Conservation (phyloP, 1,140 invertebrate species). For the Antheraea mylitta region DNA sequence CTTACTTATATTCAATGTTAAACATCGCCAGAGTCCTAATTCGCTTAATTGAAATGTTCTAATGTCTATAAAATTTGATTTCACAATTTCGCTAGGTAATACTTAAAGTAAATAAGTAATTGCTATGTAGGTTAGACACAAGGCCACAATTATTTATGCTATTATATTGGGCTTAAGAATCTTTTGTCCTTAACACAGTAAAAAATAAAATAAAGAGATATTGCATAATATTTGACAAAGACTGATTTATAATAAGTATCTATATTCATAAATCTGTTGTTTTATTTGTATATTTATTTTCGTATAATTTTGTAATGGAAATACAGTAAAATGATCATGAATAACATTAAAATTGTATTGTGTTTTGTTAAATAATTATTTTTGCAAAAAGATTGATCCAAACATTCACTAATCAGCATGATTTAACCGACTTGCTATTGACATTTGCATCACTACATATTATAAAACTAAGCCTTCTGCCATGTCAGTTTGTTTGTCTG, state of each 20-base stretch:
- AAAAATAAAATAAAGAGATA: not conserved
- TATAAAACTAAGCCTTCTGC: no score
- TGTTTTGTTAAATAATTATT: no score
- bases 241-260: not conserved
- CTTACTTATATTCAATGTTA: conserved; percentile 1
- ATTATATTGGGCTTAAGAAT: conserved; percentile 5
- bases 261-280: not conserved
- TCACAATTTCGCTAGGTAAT: conserved; percentile 8
- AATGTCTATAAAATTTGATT: conserved; percentile 8
- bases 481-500: no score
- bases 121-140: conserved; percentile 12
- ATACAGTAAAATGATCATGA: no score
- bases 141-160: conserved; percentile 10
- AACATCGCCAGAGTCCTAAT: not conserved
- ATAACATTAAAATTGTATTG: no score
- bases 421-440: no score
- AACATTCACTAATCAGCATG: no score
- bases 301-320: no score
- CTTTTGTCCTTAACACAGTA: not conserved
- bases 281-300: no score
- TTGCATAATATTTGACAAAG: not conserved
- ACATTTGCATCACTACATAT: no score
- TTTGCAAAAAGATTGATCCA: no score
- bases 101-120: conserved; percentile 7
- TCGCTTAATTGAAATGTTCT: conserved; percentile 2